Base-by-base conservation (phyloP, 2,113 vertebrate genomes). In the Sialia sialis region DNA sequence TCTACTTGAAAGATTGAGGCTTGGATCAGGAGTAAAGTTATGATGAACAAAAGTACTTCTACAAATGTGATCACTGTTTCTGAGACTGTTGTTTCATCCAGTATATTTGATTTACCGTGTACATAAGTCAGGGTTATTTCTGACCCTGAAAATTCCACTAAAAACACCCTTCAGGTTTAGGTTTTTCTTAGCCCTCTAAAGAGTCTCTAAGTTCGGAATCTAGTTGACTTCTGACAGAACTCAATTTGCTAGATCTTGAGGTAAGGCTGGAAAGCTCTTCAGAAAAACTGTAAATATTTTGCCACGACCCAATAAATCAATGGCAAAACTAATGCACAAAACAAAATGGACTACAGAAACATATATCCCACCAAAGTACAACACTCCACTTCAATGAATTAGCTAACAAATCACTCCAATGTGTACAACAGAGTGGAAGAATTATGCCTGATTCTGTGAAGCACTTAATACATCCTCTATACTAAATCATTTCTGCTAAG, bases 61-160 rank as follows among this genome's bases (percentile, higher is more conserved):
- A 66, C n/a, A 91, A 63, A 70, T 0, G 0, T 2, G 2, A 78
- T 75, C 30, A 36, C 12, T 2, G 1, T 27, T 84, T 77, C 36
- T 67, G 38, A 63, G 17, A 64, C 1, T 3, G 22, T 34, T 87
- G 25, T 38, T 93, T 79, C 22, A 72, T 10, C 19, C 39, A 29
- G 5, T 23, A 6, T 26, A 62, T 49, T 48, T 89, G 18, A 29
- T 34, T 54, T 27, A 66, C 13, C 43, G 16, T 32, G n/a, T 16
- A 20, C 41, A 49, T 4, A 59, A 59, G 7, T 1, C 0, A 72
- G 22, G 5, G 4, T 55, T 81, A 67, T 34, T 82, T 39, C 46
- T 38, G 26, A 84, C 29, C 5, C 39, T 63, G 39, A 59, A 72
- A 84, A 79, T 64, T 19, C 7, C 54, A 87, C 23, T 36, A 6